Percentiles rank a stretch among this genome's conserved stretches.
Evolutionary conservation across 2,797 vertebrate species (phyloP).

Genomic region (Molossus molossus): DNA sequence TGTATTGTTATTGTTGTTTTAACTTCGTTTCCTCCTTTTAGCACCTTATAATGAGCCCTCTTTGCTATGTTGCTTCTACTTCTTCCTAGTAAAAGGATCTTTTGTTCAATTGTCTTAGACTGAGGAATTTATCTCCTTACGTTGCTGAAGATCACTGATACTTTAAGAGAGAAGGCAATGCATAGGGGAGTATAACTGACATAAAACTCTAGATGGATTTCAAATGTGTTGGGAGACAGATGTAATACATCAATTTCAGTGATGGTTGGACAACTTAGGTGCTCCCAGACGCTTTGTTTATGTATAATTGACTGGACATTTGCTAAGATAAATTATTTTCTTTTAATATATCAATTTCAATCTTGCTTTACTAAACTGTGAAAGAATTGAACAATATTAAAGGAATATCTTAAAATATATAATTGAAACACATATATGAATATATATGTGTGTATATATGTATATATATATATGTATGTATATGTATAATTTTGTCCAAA

Average conservation of each 20-base stretch:
- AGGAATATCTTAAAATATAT: not conserved
- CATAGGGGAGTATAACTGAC: not conserved
- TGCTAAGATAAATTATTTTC: slow-evolving; percentile 25
- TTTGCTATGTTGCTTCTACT: not conserved
- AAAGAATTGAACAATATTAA: slow-evolving; percentile 13
- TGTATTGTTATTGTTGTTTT: not conserved
- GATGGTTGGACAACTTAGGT: not conserved
- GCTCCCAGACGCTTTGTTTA: not conserved
- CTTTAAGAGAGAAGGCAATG: slow-evolving; percentile 5
- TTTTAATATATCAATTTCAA: not conserved
- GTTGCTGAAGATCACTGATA: not conserved
- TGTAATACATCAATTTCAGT: not conserved
- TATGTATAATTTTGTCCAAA: not conserved
- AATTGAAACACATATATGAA: not conserved
- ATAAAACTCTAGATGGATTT: not conserved
- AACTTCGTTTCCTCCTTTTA: not conserved
- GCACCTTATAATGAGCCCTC: not conserved
- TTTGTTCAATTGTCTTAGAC: not conserved
- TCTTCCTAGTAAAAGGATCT: not conserved
- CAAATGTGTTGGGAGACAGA: not conserved
- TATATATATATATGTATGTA: no score
- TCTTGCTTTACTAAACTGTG: not conserved
- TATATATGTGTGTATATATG: no score
- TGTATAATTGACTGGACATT: not conserved
- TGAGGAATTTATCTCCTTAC: not conserved